Base-by-base conservation (phyloP, 2,888 invertebrate species). In the Drosophila mimica region DNA sequence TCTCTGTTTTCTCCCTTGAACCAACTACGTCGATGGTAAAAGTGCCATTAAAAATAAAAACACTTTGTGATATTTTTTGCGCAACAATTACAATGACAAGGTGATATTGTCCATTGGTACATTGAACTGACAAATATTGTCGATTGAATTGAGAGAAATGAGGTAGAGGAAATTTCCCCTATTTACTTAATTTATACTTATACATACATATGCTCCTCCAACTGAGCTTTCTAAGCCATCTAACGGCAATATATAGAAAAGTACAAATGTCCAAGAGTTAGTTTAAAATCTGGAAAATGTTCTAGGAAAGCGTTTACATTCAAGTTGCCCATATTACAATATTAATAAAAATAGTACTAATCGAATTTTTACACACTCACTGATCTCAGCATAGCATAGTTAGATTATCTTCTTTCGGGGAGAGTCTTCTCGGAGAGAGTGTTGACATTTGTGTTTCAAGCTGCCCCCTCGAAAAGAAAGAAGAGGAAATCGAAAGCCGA, bases 401-500 rank as follows among this genome's bases (percentile, higher is more conserved):
- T 17, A 46, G 36, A 8, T 9, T 31, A 17, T 40, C 17, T 33
- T 33, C 25, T 15, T 20, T 25, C 5, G 30, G n/a, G 40, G 25
- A 28, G 66, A 66, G 20, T 68, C 53, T 36, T 40, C 28, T 59
- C 38, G 11, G 56, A 20, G 43, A 20, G 40, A 52, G 33, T 64
- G 36, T 51, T 25, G 4, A 40, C 51, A 9, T 43, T 58, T 34
- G 13, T 25, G 11, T 49, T 31, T 63, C 15, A 30, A 61, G 60
- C 65, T 38, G 74, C 28, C 20, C 30, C 20, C 34, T 53, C 38
- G 40, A 67, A 64, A 65, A 71, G 56, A 69, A 76, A 78, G 70
- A 74, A 66, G 70, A 62, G 71, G 77, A 86, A 85, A 86, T 76
- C 60, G 78, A 85, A 85, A 87, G 70, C 76, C 65, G 46, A 31